Evolutionary conservation across 2,797 vertebrate species (phyloP).

Genomic region (Pristis pectinata): DNA sequence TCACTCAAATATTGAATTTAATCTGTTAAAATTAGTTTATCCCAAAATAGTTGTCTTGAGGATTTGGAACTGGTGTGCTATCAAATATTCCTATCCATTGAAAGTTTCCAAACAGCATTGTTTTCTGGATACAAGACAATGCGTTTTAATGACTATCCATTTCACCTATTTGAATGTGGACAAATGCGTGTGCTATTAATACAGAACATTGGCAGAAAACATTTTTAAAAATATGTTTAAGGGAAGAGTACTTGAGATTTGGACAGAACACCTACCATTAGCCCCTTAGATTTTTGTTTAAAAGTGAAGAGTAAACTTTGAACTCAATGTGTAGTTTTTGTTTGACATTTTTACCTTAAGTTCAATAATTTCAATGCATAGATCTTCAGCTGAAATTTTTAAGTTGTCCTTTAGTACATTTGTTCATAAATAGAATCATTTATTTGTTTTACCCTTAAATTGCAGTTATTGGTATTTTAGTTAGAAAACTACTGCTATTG

Average conservation of each 20-base stretch:
- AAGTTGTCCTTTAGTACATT: neutral
- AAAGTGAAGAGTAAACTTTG: neutral
- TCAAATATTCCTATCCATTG: neutral
- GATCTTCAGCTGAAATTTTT: neutral
- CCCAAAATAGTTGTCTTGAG: neutral
- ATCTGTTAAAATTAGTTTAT: neutral
- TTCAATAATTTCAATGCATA: neutral
- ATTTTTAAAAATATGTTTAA: neutral
- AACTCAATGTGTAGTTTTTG: neutral
- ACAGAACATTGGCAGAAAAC: neutral
- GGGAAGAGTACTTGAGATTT: neutral
- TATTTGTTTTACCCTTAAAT: conserved; percentile 12
- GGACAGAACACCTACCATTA: neutral
- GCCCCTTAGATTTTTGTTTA: neutral
- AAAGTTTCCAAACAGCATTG: neutral
- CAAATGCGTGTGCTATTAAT: neutral
- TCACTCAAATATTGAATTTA: neutral
- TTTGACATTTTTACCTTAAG: neutral
- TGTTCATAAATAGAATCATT: neutral
- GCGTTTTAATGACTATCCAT: neutral
- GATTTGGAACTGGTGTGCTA: neutral
- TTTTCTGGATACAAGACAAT: neutral
- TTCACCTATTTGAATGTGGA: neutral
- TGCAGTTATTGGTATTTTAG: neutral
- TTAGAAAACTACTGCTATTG: conserved; percentile 11